Percentiles rank a stretch among this genome's conserved stretches.
Conservation (phyloP, 1,140 invertebrate genomes). For the Nephila pilipes region DNA sequence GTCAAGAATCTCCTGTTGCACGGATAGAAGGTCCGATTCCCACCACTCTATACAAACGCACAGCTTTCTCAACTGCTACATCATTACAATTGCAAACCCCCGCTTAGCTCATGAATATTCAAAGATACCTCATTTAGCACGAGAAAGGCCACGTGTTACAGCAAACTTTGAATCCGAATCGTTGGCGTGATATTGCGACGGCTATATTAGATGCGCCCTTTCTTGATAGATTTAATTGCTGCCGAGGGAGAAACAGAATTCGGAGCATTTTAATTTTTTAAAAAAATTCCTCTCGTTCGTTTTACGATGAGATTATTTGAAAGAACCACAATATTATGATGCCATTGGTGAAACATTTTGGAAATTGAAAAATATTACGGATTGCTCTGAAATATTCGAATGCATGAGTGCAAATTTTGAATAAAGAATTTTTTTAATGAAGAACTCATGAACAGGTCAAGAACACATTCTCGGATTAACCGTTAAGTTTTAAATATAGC, state of each 20-base stretch:
- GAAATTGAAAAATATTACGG: too few species aligned
- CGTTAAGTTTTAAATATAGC: too few species aligned
- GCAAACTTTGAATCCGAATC: slow-evolving; percentile 65
- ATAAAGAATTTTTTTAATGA: too few species aligned
- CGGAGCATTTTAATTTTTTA: too few species aligned
- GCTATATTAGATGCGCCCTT: slow-evolving; percentile 45
- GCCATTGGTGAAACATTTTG: too few species aligned
- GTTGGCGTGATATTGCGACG: slow-evolving; percentile 71
- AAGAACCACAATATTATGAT: too few species aligned
- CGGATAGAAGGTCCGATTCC: slow-evolving; percentile 65
- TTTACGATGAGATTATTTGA: too few species aligned
- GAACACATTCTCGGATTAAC: too few species aligned
- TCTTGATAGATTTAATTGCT: slow-evolving; percentile 43
- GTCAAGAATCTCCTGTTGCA: slow-evolving; percentile 76
- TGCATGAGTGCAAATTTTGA: too few species aligned
- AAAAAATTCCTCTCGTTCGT: too few species aligned
- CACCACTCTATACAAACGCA: slow-evolving; percentile 69
- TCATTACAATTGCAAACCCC: slow-evolving; percentile 75
- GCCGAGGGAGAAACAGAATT: neutral
- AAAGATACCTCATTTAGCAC: slow-evolving; percentile 67
- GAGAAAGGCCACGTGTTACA: slow-evolving; percentile 74
- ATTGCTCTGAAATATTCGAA: too few species aligned
- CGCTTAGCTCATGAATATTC: slow-evolving; percentile 68
- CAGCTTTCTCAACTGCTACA: slow-evolving; percentile 63
- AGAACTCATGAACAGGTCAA: too few species aligned